A percentile compares a stretch with the other conserved stretches of the same genome.
phyloP scores from a whole-genome alignment of 2,797 vertebrate species.

The Enteromius treurensis region DNA sequence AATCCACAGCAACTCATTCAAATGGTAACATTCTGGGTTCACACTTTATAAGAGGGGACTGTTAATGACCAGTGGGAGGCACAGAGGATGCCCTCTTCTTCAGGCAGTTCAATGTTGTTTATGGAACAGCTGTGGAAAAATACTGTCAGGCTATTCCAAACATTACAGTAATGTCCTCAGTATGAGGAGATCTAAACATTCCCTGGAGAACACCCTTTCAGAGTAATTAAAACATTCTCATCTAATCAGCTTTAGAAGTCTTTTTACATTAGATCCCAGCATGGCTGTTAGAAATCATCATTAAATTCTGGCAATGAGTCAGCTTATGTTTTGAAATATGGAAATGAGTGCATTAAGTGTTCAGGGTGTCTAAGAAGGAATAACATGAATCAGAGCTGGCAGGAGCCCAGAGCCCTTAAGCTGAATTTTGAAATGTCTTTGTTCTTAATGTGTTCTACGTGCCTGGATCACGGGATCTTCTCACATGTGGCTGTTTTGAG shows the following conservation, averaged over 20 bases:
- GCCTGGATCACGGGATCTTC: conserved; percentile 24
- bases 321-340: conserved; percentile 14
- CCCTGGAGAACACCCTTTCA: background rate
- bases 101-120: conserved; percentile 19
- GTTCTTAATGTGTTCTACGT: background rate
- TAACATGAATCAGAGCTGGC: background rate
- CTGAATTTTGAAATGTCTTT: background rate
- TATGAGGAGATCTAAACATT: background rate
- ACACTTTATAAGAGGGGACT: background rate
- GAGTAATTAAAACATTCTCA: conserved; percentile 8
- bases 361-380: background rate
- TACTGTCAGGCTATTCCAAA: conserved; percentile 15
- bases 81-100: conserved; percentile 20
- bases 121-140: conserved; percentile 24
- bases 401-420: background rate
- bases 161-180: background rate
- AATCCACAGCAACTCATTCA: background rate
- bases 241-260: background rate
- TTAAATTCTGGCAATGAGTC: background rate
- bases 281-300: background rate
- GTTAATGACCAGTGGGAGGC: background rate
- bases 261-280: background rate
- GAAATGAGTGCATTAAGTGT: background rate
- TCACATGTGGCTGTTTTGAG: background rate
- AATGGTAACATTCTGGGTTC: conserved; percentile 9